Evolutionary conservation across 2,797 vertebrate species (phyloP).

Genomic region (Catamblyrhynchus diadema): DNA sequence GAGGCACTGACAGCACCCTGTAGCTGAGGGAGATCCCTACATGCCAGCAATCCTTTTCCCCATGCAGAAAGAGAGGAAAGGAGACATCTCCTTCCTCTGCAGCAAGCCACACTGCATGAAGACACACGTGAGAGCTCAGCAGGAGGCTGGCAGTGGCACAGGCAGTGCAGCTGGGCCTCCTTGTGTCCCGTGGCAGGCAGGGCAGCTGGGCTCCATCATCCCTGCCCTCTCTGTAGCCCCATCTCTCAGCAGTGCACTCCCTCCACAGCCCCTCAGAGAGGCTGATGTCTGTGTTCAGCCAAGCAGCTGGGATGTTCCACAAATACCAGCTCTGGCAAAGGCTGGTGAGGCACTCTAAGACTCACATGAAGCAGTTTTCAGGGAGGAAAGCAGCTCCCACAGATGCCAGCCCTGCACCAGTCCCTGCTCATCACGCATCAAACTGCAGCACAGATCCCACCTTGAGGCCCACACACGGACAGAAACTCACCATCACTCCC

Average conservation of each 20-base stretch:
- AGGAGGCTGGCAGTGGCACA: neutral
- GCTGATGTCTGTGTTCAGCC: neutral
- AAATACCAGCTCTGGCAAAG: neutral
- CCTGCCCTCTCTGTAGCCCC: neutral
- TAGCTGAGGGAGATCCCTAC: neutral
- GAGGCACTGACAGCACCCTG: neutral
- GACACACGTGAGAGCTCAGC: neutral
- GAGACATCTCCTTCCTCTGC: neutral
- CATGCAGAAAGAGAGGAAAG: neutral
- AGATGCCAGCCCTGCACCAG: neutral
- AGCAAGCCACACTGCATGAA: neutral
- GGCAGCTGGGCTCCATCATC: neutral
- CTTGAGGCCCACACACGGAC: accelerated
- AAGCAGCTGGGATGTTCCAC: neutral
- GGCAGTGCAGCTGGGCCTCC: neutral
- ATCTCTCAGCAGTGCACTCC: neutral
- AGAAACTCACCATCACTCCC: neutral
- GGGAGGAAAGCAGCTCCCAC: neutral
- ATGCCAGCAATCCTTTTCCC: neutral
- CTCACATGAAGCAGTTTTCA: neutral
- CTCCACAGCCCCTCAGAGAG: neutral
- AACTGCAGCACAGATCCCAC: neutral
- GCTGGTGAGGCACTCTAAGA: neutral
- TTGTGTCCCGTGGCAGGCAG: neutral
- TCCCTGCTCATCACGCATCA: neutral